Conservation (phyloP, 2,797 vertebrate species). For the Epinephelus coioides region DNA sequence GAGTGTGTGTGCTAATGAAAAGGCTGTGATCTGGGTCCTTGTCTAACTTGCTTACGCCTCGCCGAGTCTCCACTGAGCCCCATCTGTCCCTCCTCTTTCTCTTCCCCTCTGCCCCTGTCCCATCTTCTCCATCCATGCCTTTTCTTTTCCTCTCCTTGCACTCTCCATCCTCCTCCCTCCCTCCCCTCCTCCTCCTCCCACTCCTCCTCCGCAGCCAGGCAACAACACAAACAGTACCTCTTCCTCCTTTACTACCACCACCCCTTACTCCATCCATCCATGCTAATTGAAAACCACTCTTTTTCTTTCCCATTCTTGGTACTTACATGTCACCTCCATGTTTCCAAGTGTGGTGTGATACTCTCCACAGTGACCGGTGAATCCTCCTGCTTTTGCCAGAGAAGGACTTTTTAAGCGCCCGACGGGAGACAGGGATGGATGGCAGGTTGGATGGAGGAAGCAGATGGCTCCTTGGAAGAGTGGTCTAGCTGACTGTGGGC, state of each 20-base stretch:
- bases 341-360: conserved; percentile 69
- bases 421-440: conserved; percentile 38
- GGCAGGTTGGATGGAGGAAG: conserved; percentile 60
- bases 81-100: conserved; percentile 66
- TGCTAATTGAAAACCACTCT: conserved; percentile 43
- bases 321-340: conserved; percentile 90
- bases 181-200: not conserved
- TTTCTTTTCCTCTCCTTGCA: conserved; percentile 33
- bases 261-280: conserved; percentile 48
- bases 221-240: conserved; percentile 75
- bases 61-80: conserved; percentile 49
- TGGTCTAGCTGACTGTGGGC: conserved; percentile 66
- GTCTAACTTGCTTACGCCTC: conserved; percentile 83
- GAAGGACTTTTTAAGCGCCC: conserved; percentile 53
- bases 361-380: conserved; percentile 76
- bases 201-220: conserved; percentile 68
- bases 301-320: conserved; percentile 50
- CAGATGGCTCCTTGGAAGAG: conserved; percentile 76
- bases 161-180: conserved; percentile 24
- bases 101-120: conserved; percentile 44
- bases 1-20: conserved; percentile 64
- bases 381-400: conserved; percentile 62
- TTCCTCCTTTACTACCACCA: conserved; percentile 59
- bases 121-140: conserved; percentile 57
- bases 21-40: conserved; percentile 70